These are phyloP conservation scores for Macrosoma leucophasiata DNA, from an alignment of 2,888 invertebrate genomes.

Conservation along the genomic window DNA sequence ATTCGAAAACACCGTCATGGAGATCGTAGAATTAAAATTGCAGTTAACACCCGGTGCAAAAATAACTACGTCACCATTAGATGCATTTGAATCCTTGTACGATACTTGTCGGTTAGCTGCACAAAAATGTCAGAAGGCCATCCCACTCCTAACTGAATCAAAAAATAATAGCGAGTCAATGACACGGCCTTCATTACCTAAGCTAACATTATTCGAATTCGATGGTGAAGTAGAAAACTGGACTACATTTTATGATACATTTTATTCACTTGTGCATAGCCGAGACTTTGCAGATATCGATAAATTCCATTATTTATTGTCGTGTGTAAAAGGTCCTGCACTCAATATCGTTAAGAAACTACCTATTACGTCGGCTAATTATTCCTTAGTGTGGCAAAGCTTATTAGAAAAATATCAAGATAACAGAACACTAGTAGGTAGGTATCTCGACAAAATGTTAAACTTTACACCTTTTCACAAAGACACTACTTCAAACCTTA, in stretches of 20 bases:
- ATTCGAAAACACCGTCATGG: too few relatives aligned
- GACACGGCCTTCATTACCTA: not conserved
- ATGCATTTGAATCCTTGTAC: not conserved
- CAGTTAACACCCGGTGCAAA: too few relatives aligned
- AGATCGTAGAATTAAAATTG: too few relatives aligned
- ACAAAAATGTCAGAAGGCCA: not conserved
- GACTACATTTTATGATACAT: constrained; percentile 1
- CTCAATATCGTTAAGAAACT: not conserved
- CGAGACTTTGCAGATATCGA: constrained; percentile 1
- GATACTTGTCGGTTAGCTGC: not conserved
- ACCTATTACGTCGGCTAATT: not conserved
- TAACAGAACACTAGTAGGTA: constrained; percentile 11
- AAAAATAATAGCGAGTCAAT: not conserved
- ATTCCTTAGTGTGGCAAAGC: constrained; percentile 12
- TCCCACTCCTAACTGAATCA: not conserved
- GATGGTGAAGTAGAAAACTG: constrained; percentile 1
- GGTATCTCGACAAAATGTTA: constrained; percentile 18
- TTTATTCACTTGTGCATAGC: not conserved
- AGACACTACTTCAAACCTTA: constrained; percentile 9
- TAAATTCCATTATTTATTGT: not conserved
- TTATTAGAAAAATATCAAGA: constrained; percentile 21
- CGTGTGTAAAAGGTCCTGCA: not conserved
- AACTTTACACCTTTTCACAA: constrained; percentile 15
- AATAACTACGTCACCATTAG: not conserved
- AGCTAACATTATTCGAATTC: not conserved